Evolutionary conservation across 2,797 vertebrate genomes (phyloP).

Genomic region (Knipowitschia caucasica): DNA sequence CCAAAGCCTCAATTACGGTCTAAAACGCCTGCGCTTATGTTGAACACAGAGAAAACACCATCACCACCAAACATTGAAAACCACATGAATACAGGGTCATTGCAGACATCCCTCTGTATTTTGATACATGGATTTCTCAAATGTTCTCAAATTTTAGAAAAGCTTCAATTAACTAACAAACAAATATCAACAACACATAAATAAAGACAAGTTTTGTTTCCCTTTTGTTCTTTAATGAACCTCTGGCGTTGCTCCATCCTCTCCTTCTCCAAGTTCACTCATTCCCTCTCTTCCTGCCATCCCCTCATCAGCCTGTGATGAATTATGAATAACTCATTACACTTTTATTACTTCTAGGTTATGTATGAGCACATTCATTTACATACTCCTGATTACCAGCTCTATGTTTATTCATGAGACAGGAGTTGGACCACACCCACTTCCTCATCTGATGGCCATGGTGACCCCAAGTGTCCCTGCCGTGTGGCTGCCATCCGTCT

Average conservation of each 20-base stretch:
- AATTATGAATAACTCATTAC: slow-evolving; percentile 76
- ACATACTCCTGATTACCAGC: slow-evolving; percentile 67
- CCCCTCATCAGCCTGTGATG: slow-evolving; percentile 57
- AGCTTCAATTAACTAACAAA: too few species aligned
- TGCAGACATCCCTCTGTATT: too few species aligned
- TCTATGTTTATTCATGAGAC: slow-evolving; percentile 73
- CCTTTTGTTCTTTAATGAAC: slow-evolving; percentile 37
- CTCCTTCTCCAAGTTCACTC: slow-evolving; percentile 19
- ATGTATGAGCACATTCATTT: slow-evolving; percentile 73
- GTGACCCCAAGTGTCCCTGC: slow-evolving; percentile 89
- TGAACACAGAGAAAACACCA: slow-evolving; percentile 5
- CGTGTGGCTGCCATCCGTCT: slow-evolving; percentile 93
- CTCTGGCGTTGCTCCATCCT: slow-evolving; percentile 33
- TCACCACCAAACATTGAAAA: slow-evolving; percentile 5
- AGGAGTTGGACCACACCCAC: slow-evolving; percentile 52
- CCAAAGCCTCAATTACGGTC: slow-evolving; percentile 35
- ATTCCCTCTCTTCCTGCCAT: slow-evolving; percentile 15
- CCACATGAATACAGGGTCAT: too few species aligned
- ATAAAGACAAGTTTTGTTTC: slow-evolving; percentile 38
- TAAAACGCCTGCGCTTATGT: slow-evolving; percentile 7
- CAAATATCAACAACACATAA: slow-evolving; percentile 3
- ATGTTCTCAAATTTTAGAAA: too few species aligned
- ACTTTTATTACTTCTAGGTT: slow-evolving; percentile 64
- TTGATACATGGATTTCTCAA: too few species aligned
- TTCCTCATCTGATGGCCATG: slow-evolving; percentile 75